Percentiles rank a stretch among this genome's conserved stretches.
These are phyloP conservation scores for Drosophila arizonae DNA, from an alignment of 1,140 invertebrate genomes.

Conservation along the genomic window DNA sequence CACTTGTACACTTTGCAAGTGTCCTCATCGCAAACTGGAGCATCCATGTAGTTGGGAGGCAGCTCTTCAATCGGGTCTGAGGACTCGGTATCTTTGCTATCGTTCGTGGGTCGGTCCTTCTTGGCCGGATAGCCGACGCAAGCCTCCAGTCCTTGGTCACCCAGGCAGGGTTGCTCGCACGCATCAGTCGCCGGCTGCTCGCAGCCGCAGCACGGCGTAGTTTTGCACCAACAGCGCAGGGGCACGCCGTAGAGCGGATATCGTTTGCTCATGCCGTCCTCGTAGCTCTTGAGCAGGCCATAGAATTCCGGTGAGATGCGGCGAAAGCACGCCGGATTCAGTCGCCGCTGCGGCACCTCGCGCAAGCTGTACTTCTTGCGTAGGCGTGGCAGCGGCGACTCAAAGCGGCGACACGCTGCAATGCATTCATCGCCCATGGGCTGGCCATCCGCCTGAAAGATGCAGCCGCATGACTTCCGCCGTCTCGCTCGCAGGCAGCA, in stretches of 20 bases:
- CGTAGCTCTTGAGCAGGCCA: conserved; percentile 55
- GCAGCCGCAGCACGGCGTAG: conserved; percentile 20
- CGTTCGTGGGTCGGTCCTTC: neutral
- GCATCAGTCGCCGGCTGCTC: neutral
- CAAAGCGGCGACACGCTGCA: conserved; percentile 6
- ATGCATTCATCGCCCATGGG: conserved; percentile 43
- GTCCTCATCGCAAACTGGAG: neutral
- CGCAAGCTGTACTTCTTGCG: conserved; percentile 41
- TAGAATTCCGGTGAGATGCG: conserved; percentile 73
- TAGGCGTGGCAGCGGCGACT: conserved; percentile 31
- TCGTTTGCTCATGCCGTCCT: conserved; percentile 47
- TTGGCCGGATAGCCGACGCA: neutral
- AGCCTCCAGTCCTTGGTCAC: neutral
- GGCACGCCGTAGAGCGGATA: conserved; percentile 65
- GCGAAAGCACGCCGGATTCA: conserved; percentile 50
- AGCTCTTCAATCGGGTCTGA: too few relatives aligned
- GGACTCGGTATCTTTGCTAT: too few relatives aligned
- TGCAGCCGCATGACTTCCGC: neutral
- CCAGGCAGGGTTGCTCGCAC: neutral
- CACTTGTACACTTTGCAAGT: neutral
- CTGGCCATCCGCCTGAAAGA: conserved; percentile 56
- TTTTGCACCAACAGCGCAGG: conserved; percentile 19
- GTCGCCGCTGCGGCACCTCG: conserved; percentile 41
- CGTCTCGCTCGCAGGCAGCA: conserved; percentile 8
- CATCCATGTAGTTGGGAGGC: too few relatives aligned